A percentile compares a stretch with the other conserved stretches of the same genome.
These are phyloP conservation scores for Syrista parreyssii DNA, from an alignment of 2,888 invertebrate species.

Conservation along the genomic window DNA sequence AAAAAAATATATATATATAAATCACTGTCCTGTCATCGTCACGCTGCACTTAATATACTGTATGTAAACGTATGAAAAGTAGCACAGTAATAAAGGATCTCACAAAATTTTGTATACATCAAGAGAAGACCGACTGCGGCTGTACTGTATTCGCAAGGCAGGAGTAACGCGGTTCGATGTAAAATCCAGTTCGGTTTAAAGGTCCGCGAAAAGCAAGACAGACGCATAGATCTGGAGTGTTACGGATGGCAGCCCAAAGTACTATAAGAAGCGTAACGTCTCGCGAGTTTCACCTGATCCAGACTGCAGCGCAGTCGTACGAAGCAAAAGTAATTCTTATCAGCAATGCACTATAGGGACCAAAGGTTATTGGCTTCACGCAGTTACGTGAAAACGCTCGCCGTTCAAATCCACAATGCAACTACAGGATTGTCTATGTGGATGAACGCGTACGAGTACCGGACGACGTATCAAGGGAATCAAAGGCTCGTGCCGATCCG, in stretches of 20 bases:
- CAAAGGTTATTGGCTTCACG: no score
- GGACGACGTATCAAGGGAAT: no score
- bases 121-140: not conserved
- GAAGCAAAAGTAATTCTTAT: no score
- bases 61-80: not conserved
- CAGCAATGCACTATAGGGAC: no score
- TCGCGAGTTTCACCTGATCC: no score
- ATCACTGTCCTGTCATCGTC: not conserved
- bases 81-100: not conserved
- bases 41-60: not conserved
- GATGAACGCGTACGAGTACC: no score
- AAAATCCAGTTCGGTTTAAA: slow-evolving; percentile 9
- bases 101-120: not conserved
- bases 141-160: not conserved
- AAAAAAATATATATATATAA: not conserved
- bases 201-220: not conserved
- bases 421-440: no score
- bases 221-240: not conserved
- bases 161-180: not conserved
- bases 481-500: no score
- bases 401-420: no score
- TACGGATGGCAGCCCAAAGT: not conserved
- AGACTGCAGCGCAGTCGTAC: not conserved
- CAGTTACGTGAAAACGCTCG: no score
- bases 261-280: not conserved